Evolutionary conservation across 1,140 invertebrate genomes (phyloP), one percentile per base, ranked within the genome.

Genomic region (Atopsyche davidsoni): DNA sequence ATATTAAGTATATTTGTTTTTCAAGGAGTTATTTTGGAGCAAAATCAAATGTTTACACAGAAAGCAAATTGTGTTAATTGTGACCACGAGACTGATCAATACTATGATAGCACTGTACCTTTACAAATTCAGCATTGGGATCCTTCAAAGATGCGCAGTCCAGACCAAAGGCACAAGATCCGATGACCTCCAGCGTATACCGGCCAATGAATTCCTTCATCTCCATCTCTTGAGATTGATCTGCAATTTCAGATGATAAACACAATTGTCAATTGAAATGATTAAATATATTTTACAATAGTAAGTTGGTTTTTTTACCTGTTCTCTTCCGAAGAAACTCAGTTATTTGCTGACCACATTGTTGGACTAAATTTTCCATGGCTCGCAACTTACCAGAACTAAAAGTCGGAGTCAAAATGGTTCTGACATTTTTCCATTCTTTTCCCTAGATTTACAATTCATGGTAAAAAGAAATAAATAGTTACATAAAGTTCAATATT

Each of bases 161-260:
- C 18, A 74, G 65, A 0, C 72, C 72, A 66, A 74, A 74, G n/a
- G 68, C 70, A 57, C 70, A 73, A 38, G 64, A 64, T 9, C 72
- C 70, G 35, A 72, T 74, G 1, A 71, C 67, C 62, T 74, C 70
- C 14, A 74, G 51, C 13, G 72, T 74, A 40, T 65, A 72, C 55
- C 67, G 64, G 0, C 67, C 68, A 40, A 68, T 66, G 36, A 66
- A 62, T 42, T 68, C 61, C 59, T 74, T 73, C 62, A 72, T 65
- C 60, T 73, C 70, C 36, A 69, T 57, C 3, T n/a, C n/a, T n/a
- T n/a, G n/a, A n/a, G n/a, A n/a, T n/a, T n/a, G n/a, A 47, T 66
- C 65, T 53, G 51, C 58, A 9, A 64, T 61, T 55, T 64, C 67
- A 35, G 35, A 51, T 58, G 23, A 36, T 47, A 49, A 39, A 28